These are phyloP conservation scores for Bombus balteatus DNA, from an alignment of 1,140 invertebrate species.

Conservation along the genomic window DNA sequence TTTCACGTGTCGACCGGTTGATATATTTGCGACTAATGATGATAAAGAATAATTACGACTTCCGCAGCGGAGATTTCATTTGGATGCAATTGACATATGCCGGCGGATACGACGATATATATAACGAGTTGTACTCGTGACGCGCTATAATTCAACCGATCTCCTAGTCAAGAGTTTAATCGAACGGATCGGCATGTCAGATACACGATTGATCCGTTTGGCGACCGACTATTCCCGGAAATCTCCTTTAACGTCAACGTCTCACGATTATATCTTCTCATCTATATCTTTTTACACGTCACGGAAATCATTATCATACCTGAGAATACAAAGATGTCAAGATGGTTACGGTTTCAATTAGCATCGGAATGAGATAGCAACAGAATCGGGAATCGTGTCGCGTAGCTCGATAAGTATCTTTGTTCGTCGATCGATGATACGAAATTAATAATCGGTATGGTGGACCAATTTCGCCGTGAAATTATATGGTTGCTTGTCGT, in stretches of 20 bases:
- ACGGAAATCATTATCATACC: not conserved
- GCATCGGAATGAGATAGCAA: not conserved
- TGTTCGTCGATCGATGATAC: not conserved
- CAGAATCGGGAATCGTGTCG: not conserved
- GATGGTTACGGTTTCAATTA: not conserved
- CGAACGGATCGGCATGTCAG: not conserved
- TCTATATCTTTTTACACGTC: not conserved
- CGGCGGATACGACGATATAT: not conserved
- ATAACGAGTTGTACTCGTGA: not conserved
- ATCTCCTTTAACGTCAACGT: not conserved
- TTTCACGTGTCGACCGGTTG: conserved; percentile 57
- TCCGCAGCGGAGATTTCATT: conserved; percentile 45
- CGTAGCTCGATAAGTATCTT: not conserved
- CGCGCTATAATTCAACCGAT: conserved; percentile 42
- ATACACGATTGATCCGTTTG: not conserved
- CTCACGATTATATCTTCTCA: not conserved
- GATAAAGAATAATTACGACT: conserved; percentile 61
- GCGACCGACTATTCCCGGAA: not conserved
- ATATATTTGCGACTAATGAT: conserved; percentile 65
- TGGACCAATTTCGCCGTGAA: not conserved
- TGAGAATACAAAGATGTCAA: too few relatives aligned
- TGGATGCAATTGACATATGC: conserved; percentile 12
- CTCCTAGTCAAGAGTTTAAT: conserved; percentile 13
- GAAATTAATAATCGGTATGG: conserved; percentile 23
- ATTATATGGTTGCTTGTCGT: not conserved